Evolutionary conservation across 2,888 invertebrate species (phyloP), one percentile per base, ranked within the genome.

Genomic region (Salticus scenicus): DNA sequence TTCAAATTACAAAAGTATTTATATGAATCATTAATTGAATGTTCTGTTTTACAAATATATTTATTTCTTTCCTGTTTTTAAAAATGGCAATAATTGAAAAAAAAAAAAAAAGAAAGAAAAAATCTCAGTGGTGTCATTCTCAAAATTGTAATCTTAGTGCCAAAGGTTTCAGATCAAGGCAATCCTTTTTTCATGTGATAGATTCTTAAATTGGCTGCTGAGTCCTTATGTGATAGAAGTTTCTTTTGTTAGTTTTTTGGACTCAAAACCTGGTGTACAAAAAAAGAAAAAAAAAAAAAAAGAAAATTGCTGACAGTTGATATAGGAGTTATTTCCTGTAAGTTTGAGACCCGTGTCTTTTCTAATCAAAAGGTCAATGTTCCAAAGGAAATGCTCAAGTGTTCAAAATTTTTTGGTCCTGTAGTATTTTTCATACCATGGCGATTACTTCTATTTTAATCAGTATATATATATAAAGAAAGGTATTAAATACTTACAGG

Each of bases 301-400:
- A n/a, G n/a, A n/a, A n/a, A n/a, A n/a, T n/a, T 12, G 37, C 37
- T 37, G 37, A 37, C 37, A 37, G 37, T 12, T 37, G 37, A 37
- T 37, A 12, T 37, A 37, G 37, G 37, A 37, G 5, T 5, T 37
- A 51, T 51, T 51, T 77, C 72, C 72, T 77, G 77, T 66, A 77
- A 84, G 83, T 84, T 84, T 84, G 83, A 84, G 83, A 84, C 83
- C 83, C 77, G 24, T 41, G 72, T 82, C 75, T 73, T 80, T 84
- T 76, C 67, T 77, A 84, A 84, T 84, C 83, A 84, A 84, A 80
- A 84, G 72, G 83, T 72, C 67, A 33, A 73, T 84, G 73, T 83
- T 81, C 81, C 81, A 79, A 57, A 67, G 71, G 28, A 67, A 63
- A 77, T 81, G 81, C 81, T 81, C 81, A 81, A 67, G 37, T 67